Conservation (phyloP, 2,888 invertebrate species). For the Ophion obscuratus region DNA sequence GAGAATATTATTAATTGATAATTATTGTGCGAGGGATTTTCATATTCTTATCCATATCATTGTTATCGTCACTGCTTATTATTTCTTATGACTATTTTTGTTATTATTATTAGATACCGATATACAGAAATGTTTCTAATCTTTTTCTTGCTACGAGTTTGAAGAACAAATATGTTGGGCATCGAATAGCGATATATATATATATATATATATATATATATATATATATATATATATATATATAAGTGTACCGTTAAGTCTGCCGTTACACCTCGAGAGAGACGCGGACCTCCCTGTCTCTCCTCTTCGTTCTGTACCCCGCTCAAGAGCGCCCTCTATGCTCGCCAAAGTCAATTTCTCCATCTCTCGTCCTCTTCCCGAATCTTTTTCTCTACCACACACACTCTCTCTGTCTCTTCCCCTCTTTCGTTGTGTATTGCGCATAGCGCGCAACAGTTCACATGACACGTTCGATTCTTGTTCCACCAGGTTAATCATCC, state of each 20-base stretch:
- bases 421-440: constrained; percentile 12
- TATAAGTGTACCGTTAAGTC: constrained; percentile 80
- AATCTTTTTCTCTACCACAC: neutral
- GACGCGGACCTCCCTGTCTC: neutral
- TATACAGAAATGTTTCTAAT: constrained; percentile 48
- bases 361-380: neutral
- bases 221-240: constrained; percentile 26
- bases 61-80: no score
- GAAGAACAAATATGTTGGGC: constrained; percentile 82
- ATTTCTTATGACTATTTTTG: no score
- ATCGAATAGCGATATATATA: constrained; percentile 74
- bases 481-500: constrained; percentile 42
- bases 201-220: neutral
- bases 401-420: neutral
- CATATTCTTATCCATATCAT: no score
- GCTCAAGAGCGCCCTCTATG: constrained; percentile 7
- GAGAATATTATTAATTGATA: no score
- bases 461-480: constrained; percentile 52
- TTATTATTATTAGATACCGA: neutral
- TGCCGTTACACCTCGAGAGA: constrained; percentile 83
- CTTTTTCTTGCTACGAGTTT: constrained; percentile 66
- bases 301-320: neutral
- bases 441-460: constrained; percentile 9
- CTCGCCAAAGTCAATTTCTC: constrained; percentile 34
- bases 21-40: no score